Evolutionary conservation across 1,140 invertebrate genomes (phyloP).

Genomic region (Lasioglossum baleicum): DNA sequence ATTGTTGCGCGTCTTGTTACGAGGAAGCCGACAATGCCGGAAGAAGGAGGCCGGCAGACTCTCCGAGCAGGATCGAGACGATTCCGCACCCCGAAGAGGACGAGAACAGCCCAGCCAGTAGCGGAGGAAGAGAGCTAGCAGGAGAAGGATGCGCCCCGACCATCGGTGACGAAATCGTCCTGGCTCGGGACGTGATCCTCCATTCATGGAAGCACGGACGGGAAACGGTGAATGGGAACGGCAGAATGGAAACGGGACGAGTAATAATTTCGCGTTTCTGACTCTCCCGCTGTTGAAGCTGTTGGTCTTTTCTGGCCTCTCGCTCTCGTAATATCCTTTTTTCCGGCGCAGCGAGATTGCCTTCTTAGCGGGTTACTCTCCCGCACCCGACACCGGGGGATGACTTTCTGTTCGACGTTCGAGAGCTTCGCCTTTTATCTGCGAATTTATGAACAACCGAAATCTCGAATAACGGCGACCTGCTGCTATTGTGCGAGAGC

Average conservation of each 20-base stretch:
- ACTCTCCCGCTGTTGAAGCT: not conserved
- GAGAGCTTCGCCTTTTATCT: not conserved
- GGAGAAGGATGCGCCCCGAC: not conserved
- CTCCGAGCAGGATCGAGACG: not conserved
- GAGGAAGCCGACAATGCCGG: constrained; percentile 5
- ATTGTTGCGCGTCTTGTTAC: constrained; percentile 23
- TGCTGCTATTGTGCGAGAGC: not conserved
- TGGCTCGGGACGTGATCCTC: constrained; percentile 21
- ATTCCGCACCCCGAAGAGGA: too few species aligned
- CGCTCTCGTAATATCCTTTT: not conserved
- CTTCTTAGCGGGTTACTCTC: not conserved
- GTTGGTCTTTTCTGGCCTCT: constrained; percentile 3
- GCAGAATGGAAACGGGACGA: constrained; percentile 20
- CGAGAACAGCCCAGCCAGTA: not conserved
- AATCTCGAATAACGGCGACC: not conserved
- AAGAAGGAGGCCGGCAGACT: not conserved
- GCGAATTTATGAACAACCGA: not conserved
- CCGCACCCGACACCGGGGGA: not conserved
- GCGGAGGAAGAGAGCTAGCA: too few species aligned
- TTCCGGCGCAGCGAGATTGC: constrained; percentile 3
- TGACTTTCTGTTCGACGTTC: not conserved
- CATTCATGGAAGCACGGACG: constrained; percentile 34
- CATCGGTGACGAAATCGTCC: constrained; percentile 25
- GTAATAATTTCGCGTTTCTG: constrained; percentile 22
- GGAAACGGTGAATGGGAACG: constrained; percentile 30